Base-by-base conservation (phyloP, 2,888 invertebrate genomes). In the Panzeria rudis region DNA sequence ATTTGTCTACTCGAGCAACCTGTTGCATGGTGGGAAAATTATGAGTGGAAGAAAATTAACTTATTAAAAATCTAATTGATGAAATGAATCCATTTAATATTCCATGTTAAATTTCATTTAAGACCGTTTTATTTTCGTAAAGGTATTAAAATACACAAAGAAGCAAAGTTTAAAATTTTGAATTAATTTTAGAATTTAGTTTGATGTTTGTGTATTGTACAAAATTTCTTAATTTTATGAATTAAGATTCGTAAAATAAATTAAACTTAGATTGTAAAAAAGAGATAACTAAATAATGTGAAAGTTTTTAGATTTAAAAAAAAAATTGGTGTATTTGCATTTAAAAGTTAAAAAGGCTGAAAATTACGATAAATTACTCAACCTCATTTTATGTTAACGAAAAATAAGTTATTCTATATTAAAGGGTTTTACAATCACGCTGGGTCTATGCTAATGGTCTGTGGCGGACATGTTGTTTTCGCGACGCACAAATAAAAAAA, bases 1-100 rank as follows among this genome's bases (percentile, higher is more conserved):
- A 61, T 38, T 17, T 25, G 6, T 25, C 15, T 61, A 38, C 59
- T 61, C 77, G 77, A n/a, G 68, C 68, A 78, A 78, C 62, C 64
- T 71, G 68, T 78, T 59, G 50, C 41, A 32, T 71, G 82, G 41
- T 82, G 72, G 68, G 78, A 82, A 85, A 38, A 64, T 73, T 66
- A 41, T 50, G 35, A 56, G n/a, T 23, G 15, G 41, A 59, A 71
- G 64, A 62, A 82, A 82, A 73, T 82, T 79, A 82, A 85, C 73
- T 82, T 78, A 78, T 78, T 85, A 75, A 82, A 82, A 82, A 38
- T 78, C 41, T 75, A 82, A 85, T 82, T 85, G 82, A 69, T 47
- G 52, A 82, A 85, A 59, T 82, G 38, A 64, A 82, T 78, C 44
- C 29, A 72, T 29, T 81, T 78, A 80, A 79, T 82, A 75, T 61